Percentiles rank a stretch among this genome's conserved stretches.
phyloP scores from a whole-genome alignment of 2,113 vertebrate species.

The Lanius ludovicianus region DNA sequence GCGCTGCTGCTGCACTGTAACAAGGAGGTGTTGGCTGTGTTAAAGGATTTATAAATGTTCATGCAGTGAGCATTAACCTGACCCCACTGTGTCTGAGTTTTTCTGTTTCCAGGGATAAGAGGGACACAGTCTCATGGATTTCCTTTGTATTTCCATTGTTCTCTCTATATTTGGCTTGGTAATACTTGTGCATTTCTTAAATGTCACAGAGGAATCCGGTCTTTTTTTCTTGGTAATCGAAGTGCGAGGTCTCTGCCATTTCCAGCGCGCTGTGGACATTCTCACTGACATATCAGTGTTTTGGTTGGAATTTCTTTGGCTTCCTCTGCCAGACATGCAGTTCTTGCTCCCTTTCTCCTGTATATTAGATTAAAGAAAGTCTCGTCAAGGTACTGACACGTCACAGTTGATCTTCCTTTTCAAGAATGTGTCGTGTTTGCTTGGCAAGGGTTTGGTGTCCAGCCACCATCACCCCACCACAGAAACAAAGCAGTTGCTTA shows the following conservation, averaged over 20 bases:
- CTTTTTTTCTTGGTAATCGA: not conserved
- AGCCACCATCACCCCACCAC: not conserved
- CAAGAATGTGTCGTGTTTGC: accelerated
- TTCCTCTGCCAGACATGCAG: not conserved
- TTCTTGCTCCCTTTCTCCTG: not conserved
- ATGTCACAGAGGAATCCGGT: accelerated
- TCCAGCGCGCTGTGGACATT: not conserved
- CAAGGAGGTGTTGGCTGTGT: not conserved
- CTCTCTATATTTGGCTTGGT: accelerated
- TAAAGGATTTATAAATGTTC: not conserved
- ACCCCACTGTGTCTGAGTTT: accelerated
- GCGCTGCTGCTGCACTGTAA: not conserved
- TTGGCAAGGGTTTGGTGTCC: not conserved
- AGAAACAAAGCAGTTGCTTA: not conserved
- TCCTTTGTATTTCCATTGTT: not conserved
- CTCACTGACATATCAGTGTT: not conserved
- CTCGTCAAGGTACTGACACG: not conserved
- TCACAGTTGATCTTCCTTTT: not conserved
- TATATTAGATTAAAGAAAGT: not conserved
- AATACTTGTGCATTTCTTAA: not conserved
- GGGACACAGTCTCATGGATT: not conserved
- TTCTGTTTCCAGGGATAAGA: not conserved
- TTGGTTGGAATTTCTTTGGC: not conserved
- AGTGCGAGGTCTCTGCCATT: not conserved
- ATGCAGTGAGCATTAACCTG: not conserved